Evolutionary conservation across 2,113 vertebrate species (phyloP), one percentile per base, ranked within the genome.

Genomic region (Pteronura brasiliensis): DNA sequence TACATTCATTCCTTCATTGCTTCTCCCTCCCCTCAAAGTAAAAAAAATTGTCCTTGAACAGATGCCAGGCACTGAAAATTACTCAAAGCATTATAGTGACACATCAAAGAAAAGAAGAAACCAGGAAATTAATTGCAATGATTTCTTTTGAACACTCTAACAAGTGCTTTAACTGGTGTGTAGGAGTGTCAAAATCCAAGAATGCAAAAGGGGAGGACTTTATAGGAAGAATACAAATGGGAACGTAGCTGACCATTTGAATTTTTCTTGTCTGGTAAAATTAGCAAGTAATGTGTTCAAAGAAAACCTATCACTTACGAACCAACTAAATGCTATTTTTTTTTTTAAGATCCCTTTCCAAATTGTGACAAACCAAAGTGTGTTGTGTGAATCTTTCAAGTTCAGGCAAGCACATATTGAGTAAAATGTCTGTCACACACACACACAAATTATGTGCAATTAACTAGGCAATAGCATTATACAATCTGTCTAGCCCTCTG

Each of bases 61-160:
- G 63, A 97, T 59, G 89, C 95, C 97, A 98, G 96, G 88, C 34
- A 79, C 90, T 49, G 79, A 95, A 98, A 98, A 93, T 94, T 96
- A 97, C 77, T 94, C 95, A 98, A 96, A 96, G 95, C 96, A 98
- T 82, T 88, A 81, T 55, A 96, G 97, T 72, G 83, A 95, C 84
- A 98, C 98, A 98, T 99, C 98, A 99, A 99, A 99, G 98, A 95
- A 95, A 95, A 96, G 91, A 97, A 98, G 71, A 98, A 88, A 97
- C 85, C 93, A 74, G 95, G 97, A 98, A 99, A 98, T 98, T 98
- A 99, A 99, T 98, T 98, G 91, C 97, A 97, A 97, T 74, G 93
- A 98, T 98, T 98, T 99, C 97, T 98, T 98, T 97, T 97, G 98
- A 97, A 96, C 92, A 96, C 95, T 97, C 92, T 89, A 98, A 98